phyloP scores from a whole-genome alignment of 2,888 invertebrate species.

The Limnephilus marmoratus region DNA sequence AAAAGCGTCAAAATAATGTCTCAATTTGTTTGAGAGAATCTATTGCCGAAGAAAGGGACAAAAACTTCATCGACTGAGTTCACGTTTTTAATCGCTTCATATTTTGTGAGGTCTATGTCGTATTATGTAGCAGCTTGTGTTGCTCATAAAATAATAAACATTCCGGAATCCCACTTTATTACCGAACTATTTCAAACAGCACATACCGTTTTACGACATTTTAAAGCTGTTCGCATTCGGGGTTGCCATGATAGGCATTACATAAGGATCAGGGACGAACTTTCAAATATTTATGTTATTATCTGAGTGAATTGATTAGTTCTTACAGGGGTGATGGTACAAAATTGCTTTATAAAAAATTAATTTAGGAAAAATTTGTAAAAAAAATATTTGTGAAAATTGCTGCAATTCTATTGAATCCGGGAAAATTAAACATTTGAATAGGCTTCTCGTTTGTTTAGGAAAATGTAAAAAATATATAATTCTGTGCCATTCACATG shows the following conservation, averaged over 20 bases:
- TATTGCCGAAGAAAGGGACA: background rate
- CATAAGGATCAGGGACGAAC: background rate
- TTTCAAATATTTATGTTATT: no score
- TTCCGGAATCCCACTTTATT: slow-evolving; percentile 30
- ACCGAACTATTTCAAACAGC: slow-evolving; percentile 32
- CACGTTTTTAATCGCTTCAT: background rate
- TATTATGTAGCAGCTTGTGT: background rate
- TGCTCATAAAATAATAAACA: slow-evolving; percentile 23
- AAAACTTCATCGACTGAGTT: background rate
- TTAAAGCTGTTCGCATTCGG: slow-evolving; percentile 35
- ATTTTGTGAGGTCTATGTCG: slow-evolving; percentile 16
- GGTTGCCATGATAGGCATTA: background rate
- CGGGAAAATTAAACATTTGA: no score
- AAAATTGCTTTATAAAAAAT: no score
- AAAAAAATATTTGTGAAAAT: no score
- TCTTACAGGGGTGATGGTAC: no score
- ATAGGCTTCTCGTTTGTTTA: no score
- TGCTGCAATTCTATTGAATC: no score
- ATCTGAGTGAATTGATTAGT: no score
- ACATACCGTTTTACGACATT: slow-evolving; percentile 32
- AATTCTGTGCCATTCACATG: no score
- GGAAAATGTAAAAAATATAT: no score
- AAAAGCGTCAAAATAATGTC: background rate
- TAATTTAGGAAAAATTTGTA: no score
- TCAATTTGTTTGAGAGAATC: background rate